A percentile compares a stretch with the other conserved stretches of the same genome.
These are phyloP conservation scores for Crotalus tigris DNA, from an alignment of 2,113 vertebrate species.

Conservation along the genomic window DNA sequence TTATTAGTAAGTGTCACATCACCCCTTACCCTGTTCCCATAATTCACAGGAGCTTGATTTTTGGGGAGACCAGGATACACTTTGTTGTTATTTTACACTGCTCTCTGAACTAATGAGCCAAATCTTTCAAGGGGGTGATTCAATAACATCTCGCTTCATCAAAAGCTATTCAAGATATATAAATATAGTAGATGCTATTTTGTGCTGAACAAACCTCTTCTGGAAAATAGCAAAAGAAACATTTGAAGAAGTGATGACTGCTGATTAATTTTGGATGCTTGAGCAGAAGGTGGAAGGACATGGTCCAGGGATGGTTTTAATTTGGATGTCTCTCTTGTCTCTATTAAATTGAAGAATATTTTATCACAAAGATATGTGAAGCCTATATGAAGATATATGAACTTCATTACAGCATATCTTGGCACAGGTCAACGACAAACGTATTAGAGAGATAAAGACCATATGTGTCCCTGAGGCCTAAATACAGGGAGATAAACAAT, in stretches of 20 bases:
- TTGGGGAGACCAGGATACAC: no score
- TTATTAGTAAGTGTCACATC: no score
- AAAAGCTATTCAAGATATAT: not conserved
- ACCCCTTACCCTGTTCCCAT: no score
- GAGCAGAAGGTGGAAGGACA: not conserved
- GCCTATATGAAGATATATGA: not conserved
- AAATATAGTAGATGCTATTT: not conserved
- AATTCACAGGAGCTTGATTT: no score
- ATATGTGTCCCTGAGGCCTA: not conserved
- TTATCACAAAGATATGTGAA: not conserved
- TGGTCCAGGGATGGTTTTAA: not conserved
- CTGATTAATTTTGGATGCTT: not conserved
- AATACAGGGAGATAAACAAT: not conserved
- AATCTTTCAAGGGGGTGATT: not conserved
- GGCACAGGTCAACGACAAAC: not conserved
- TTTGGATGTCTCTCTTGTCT: not conserved
- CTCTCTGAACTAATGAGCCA: not conserved
- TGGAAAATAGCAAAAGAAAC: not conserved
- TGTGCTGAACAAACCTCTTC: not conserved
- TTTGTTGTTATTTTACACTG: not conserved
- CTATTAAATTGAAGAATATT: not conserved
- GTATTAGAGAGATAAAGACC: not conserved
- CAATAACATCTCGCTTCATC: not conserved
- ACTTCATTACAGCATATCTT: not conserved
- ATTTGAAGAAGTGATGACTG: not conserved